Conservation (phyloP, 2,888 invertebrate genomes). For the Platerodrilus igneus region DNA sequence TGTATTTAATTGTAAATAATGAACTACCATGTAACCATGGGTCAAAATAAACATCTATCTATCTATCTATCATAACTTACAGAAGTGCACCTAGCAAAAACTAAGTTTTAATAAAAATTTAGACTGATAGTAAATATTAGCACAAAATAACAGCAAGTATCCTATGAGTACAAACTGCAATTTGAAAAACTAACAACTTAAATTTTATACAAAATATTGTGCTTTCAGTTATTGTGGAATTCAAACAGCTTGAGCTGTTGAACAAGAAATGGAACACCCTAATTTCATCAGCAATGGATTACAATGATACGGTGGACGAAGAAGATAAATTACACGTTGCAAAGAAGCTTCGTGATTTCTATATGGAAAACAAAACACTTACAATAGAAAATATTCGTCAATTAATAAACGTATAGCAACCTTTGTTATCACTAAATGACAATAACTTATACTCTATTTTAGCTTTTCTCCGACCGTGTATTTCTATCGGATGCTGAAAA, state of each 20-base stretch:
- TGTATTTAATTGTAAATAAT: no score
- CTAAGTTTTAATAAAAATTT: no score
- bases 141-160: no score
- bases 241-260: constrained; percentile 46
- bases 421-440: no score
- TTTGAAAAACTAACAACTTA: no score
- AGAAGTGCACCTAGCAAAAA: no score
- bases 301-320: constrained; percentile 33
- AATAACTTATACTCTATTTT: constrained; percentile 22
- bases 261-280: constrained; percentile 35
- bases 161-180: no score
- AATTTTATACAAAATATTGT: background rate
- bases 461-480: constrained; percentile 62
- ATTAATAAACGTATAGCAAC: constrained; percentile 33
- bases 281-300: constrained; percentile 35
- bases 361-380: constrained; percentile 32
- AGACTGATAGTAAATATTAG: no score
- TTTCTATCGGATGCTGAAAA: constrained; percentile 42
- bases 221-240: no score
- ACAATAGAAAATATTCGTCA: constrained; percentile 28
- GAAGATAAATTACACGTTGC: constrained; percentile 28
- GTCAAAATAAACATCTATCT: no score
- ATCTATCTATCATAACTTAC: no score
- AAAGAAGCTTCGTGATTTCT: constrained; percentile 33
- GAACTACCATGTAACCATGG: no score